These are phyloP conservation scores for Taurulus bubalis DNA, from an alignment of 2,113 vertebrate species.

Conservation along the genomic window DNA sequence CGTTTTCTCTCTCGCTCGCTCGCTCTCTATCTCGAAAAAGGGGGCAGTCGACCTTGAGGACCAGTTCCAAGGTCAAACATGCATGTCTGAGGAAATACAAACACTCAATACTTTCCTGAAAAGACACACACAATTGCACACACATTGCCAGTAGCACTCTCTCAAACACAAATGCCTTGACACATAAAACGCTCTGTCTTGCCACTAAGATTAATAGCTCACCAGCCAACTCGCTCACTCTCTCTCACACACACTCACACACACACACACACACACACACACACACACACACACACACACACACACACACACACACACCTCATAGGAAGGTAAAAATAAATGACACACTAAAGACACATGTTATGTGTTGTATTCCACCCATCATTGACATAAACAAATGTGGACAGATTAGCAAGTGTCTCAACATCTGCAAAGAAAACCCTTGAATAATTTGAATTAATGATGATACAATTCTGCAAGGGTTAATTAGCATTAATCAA, in stretches of 20 bases:
- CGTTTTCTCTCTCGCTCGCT: neutral
- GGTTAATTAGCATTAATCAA: neutral
- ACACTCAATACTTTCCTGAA: constrained; percentile 14
- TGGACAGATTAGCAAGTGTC: constrained; percentile 15
- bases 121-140: constrained; percentile 1
- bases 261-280: neutral
- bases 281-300: neutral
- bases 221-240: neutral
- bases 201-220: neutral
- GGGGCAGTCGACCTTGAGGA: constrained; percentile 53
- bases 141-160: neutral
- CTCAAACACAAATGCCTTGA: constrained; percentile 4
- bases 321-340: constrained; percentile 13
- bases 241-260: neutral
- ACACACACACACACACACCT: neutral
- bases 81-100: constrained; percentile 36
- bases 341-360: constrained; percentile 28
- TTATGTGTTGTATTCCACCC: constrained; percentile 10
- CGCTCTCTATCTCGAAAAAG: constrained; percentile 33
- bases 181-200: neutral
- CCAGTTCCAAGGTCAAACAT: constrained; percentile 64
- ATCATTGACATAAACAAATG: constrained; percentile 29
- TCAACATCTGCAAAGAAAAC: neutral
- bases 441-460: neutral
- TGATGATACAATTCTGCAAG: neutral